phyloP scores from a whole-genome alignment of 2,888 invertebrate genomes.

The Onthophagus sagittarius region DNA sequence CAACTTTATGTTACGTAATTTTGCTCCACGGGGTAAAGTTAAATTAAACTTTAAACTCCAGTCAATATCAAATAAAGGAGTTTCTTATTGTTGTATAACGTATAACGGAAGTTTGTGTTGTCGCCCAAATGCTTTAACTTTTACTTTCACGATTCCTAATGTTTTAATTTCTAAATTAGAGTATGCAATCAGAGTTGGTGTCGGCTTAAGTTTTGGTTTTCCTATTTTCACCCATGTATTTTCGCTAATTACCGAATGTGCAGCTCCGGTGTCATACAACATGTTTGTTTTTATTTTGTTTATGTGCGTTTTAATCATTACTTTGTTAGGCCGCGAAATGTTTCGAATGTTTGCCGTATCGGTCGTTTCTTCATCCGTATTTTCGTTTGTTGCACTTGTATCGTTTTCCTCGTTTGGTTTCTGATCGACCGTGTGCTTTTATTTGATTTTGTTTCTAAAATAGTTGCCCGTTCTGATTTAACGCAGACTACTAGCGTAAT shows the following conservation, averaged over 20 bases:
- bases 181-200: background rate
- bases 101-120: background rate
- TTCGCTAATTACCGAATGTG: background rate
- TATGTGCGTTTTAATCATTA: background rate
- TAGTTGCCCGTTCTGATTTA: background rate
- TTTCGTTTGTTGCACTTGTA: background rate
- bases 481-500: background rate
- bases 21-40: slow-evolving; percentile 9
- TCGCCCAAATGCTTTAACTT: background rate
- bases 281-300: background rate
- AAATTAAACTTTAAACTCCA: slow-evolving; percentile 8
- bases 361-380: background rate
- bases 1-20: background rate
- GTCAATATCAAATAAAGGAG: slow-evolving; percentile 17
- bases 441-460: no score
- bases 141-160: background rate
- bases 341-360: background rate
- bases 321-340: background rate
- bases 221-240: background rate
- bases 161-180: background rate
- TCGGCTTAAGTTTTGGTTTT: background rate
- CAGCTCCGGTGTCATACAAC: slow-evolving; percentile 3
- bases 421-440: background rate
- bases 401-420: background rate
- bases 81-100: slow-evolving; percentile 4